Evolutionary conservation across 2,888 invertebrate species (phyloP).

Genomic region (Myopa tessellatipennis): DNA sequence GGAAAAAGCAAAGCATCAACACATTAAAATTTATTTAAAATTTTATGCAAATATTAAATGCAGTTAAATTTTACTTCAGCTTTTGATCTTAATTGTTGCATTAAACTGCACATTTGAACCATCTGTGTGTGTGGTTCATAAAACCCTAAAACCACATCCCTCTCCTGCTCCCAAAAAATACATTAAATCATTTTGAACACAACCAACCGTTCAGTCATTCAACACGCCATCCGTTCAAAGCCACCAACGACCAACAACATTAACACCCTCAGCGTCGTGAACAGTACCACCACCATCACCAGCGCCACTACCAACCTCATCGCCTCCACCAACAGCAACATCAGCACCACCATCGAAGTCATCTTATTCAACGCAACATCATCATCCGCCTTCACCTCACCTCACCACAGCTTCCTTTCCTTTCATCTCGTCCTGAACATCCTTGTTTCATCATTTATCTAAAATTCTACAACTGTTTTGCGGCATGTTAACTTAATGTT

Average conservation of each 20-base stretch:
- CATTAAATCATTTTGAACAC: constrained; percentile 27
- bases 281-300: too few species aligned
- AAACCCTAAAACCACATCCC: background rate
- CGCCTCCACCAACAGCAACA: background rate
- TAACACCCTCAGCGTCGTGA: too few species aligned
- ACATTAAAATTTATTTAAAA: background rate
- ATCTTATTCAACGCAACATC: background rate
- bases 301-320: background rate
- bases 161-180: background rate
- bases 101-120: constrained; percentile 15
- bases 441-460: constrained; percentile 24
- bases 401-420: background rate
- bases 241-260: background rate
- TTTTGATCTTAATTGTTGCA: constrained; percentile 20
- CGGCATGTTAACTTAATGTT: constrained; percentile 41
- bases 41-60: background rate
- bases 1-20: background rate
- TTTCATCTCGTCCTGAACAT: background rate
- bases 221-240: background rate
- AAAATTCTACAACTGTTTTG: constrained; percentile 47
- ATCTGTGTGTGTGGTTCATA: background rate
- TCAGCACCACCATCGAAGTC: too few species aligned
- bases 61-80: background rate
- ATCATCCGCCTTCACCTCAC: background rate
- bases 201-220: constrained; percentile 6